Evolutionary conservation across 2,113 vertebrate species (phyloP).

Genomic region (Macroglossus sobrinus): DNA sequence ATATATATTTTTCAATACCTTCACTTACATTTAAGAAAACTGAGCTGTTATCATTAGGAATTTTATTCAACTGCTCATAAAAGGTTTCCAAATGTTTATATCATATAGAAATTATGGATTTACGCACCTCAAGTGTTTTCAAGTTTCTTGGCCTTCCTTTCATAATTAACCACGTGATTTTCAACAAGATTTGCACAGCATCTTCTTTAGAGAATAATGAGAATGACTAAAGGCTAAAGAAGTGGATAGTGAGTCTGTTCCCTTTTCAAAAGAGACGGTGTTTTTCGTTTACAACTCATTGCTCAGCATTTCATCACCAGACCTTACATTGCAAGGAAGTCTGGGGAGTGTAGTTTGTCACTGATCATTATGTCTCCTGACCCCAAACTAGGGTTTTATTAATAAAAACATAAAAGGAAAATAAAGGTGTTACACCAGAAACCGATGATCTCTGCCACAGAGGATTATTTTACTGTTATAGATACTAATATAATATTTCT

Average conservation of each 20-base stretch:
- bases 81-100: neutral
- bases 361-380: neutral
- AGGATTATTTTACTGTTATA: neutral
- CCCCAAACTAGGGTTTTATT: neutral
- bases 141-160: neutral
- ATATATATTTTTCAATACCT: neutral
- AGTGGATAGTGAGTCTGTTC: neutral
- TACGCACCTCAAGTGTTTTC: neutral
- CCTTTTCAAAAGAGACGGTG: neutral
- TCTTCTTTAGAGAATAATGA: neutral
- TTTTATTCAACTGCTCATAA: neutral
- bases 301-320: neutral
- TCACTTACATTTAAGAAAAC: neutral
- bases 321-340: neutral
- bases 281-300: neutral
- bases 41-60: neutral
- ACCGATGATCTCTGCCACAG: neutral
- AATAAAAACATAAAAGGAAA: neutral
- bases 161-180: neutral
- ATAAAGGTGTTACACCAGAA: neutral
- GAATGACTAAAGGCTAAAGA: neutral
- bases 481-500: neutral
- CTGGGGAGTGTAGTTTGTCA: neutral
- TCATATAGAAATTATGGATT: neutral
- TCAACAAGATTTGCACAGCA: neutral